Evolutionary conservation across 2,888 invertebrate species (phyloP).

Genomic region (Noctuana brunneofusca): DNA sequence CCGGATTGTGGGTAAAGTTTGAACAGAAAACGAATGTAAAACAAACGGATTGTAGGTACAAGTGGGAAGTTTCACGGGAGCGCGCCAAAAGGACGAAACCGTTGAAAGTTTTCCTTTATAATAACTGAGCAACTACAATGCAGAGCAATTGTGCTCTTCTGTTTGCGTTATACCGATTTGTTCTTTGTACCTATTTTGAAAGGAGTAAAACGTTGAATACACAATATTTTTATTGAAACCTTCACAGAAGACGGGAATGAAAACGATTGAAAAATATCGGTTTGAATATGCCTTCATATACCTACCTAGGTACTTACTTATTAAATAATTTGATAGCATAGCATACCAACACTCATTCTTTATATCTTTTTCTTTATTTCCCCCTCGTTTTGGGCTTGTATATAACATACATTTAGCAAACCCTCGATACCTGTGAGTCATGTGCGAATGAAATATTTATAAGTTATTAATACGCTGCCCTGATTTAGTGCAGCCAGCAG

Average conservation of each 20-base stretch:
- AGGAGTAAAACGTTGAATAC: neutral
- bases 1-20: conserved; percentile 19
- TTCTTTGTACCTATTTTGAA: conserved; percentile 14
- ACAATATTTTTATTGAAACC: neutral
- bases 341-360: too few species aligned
- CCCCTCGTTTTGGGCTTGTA: conserved; percentile 4
- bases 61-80: conserved; percentile 15
- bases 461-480: conserved; percentile 18
- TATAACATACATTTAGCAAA: conserved; percentile 17
- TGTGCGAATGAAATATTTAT: conserved; percentile 26
- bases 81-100: conserved; percentile 22
- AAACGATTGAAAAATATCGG: neutral
- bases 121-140: conserved; percentile 29
- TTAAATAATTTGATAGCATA: too few species aligned
- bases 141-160: conserved; percentile 26
- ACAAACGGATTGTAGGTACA: conserved; percentile 19
- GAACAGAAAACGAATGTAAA: conserved; percentile 26
- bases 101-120: conserved; percentile 25
- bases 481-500: too few species aligned
- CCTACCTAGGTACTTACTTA: too few species aligned
- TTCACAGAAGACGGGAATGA: neutral
- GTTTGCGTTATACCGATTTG: conserved; percentile 21
- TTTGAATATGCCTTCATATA: too few species aligned
- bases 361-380: too few species aligned
- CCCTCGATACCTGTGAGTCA: conserved; percentile 18